phyloP scores from a whole-genome alignment of 2,888 invertebrate species.

The Hymenopus coronatus region DNA sequence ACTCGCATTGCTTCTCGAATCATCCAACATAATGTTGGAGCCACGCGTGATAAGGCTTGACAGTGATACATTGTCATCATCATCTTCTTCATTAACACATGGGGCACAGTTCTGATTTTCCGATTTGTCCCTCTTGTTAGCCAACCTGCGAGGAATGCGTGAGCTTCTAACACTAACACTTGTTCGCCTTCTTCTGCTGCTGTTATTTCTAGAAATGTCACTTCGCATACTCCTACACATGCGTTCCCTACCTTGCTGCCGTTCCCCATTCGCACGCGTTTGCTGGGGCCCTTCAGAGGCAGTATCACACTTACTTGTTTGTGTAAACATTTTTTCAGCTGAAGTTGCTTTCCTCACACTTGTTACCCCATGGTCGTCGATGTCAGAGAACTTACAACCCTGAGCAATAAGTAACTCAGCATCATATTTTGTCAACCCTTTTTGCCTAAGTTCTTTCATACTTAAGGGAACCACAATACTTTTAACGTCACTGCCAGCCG shows the following conservation, averaged over 20 bases:
- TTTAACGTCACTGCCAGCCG: conserved; percentile 40
- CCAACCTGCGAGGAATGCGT: conserved; percentile 2
- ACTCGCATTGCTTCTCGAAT: conserved; percentile 49
- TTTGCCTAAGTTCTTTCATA: conserved; percentile 79
- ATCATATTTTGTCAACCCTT: conserved; percentile 84
- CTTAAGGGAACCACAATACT: conserved; percentile 67
- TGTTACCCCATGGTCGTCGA: conserved; percentile 43
- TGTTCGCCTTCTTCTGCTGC: background rate
- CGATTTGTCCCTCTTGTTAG: conserved; percentile 14
- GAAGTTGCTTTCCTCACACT: conserved; percentile 10
- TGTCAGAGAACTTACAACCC: conserved; percentile 70
- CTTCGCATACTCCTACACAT: conserved; percentile 34
- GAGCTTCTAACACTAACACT: background rate
- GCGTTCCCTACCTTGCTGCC: conserved; percentile 24
- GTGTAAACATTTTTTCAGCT: conserved; percentile 25
- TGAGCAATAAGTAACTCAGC: conserved; percentile 83
- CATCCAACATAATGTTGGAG: conserved; percentile 43
- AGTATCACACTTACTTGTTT: background rate
- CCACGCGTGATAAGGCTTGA: conserved; percentile 24
- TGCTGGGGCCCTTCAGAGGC: background rate
- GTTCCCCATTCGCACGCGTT: background rate
- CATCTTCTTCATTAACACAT: conserved; percentile 14
- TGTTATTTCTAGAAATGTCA: background rate
- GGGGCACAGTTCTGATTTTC: background rate
- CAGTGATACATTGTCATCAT: conserved; percentile 32